phyloP scores from a whole-genome alignment of 2,797 vertebrate genomes.

The Limnodromus scolopaceus region DNA sequence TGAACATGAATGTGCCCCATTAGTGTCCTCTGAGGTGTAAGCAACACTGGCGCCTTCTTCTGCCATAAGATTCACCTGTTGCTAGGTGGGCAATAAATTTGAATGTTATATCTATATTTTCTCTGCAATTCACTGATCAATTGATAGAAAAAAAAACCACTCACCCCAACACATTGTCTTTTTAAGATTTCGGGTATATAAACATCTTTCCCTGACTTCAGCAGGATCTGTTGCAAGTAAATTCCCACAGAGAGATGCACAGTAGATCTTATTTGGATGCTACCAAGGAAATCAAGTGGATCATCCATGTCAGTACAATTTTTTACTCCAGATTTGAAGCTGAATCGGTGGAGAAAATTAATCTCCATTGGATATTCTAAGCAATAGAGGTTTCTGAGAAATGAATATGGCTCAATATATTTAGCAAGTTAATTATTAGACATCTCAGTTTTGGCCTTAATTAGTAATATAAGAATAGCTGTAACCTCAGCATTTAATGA shows the following conservation, averaged over 20 bases:
- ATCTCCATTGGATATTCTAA: not conserved
- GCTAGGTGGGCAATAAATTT: not conserved
- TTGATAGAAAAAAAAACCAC: too few species aligned
- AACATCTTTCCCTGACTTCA: accelerated
- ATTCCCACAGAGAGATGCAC: not conserved
- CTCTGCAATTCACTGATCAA: not conserved
- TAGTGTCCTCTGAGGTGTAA: not conserved
- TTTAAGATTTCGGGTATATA: not conserved
- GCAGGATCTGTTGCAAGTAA: not conserved
- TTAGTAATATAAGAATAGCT: not conserved
- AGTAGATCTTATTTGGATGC: not conserved
- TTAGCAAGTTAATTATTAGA: not conserved
- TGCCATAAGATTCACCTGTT: not conserved
- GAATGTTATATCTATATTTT: not conserved
- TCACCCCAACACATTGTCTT: accelerated
- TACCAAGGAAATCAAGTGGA: not conserved
- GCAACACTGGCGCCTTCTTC: not conserved
- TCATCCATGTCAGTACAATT: not conserved
- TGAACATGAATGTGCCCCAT: not conserved
- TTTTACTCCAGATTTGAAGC: not conserved
- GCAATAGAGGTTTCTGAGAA: not conserved
- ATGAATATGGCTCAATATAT: not conserved
- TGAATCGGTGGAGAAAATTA: not conserved
- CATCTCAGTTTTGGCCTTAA: not conserved
- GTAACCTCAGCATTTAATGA: not conserved